A percentile compares a stretch with the other conserved stretches of the same genome.
Evolutionary conservation across 2,888 invertebrate genomes (phyloP).

Genomic region (Rotaria sp.): DNA sequence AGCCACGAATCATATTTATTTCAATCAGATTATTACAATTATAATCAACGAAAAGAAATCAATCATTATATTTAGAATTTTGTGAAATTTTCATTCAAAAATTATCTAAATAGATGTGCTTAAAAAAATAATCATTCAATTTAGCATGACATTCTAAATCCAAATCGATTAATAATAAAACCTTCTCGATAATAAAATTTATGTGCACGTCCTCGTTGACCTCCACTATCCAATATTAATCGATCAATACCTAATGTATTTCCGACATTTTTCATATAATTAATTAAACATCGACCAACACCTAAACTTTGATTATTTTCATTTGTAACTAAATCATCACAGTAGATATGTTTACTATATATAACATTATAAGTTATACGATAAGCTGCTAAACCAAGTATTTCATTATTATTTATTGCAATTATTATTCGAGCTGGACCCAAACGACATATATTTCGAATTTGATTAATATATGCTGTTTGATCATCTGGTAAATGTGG

Average conservation of each 20-base stretch:
- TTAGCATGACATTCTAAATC: neutral
- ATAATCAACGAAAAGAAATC: too few relatives aligned
- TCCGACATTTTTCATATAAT: neutral
- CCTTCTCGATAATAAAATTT: conserved; percentile 8
- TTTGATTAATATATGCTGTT: neutral
- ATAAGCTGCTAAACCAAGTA: neutral
- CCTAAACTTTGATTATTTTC: neutral
- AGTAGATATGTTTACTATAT: neutral
- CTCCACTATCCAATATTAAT: neutral
- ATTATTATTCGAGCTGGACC: neutral
- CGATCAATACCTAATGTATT: neutral
- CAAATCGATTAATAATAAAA: neutral
- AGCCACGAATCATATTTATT: too few relatives aligned
- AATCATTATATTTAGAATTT: too few relatives aligned
- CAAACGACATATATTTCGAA: neutral
- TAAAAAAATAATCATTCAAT: neutral
- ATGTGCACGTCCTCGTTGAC: conserved; percentile 12
- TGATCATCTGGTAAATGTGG: neutral
- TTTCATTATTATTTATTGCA: neutral
- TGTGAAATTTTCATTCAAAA: too few relatives aligned
- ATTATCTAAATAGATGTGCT: too few relatives aligned
- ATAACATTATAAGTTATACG: neutral
- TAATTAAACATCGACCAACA: neutral
- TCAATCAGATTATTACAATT: too few relatives aligned
- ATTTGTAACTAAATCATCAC: conserved; percentile 23